phyloP scores from a whole-genome alignment of 2,797 vertebrate species.

The Gadopsis marmoratus region DNA sequence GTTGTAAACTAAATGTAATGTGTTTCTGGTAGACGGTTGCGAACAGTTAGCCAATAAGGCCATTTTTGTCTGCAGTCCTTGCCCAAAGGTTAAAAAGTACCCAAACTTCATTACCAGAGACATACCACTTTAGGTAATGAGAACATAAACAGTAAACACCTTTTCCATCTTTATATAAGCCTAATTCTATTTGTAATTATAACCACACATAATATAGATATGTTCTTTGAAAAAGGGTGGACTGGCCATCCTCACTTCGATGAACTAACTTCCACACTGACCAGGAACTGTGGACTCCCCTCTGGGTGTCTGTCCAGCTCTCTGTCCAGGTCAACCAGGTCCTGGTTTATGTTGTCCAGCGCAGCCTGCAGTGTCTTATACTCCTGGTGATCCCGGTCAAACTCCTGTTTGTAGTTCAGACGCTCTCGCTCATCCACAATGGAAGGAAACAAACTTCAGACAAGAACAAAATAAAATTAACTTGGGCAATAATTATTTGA shows the following conservation, averaged over 20 bases:
- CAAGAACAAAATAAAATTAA: neutral
- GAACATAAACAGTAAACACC: too few species aligned
- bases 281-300: conserved; percentile 87
- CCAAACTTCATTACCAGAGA: neutral
- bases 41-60: neutral
- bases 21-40: neutral
- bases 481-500: neutral
- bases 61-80: neutral
- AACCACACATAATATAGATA: neutral
- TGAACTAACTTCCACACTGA: conserved; percentile 54
- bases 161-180: neutral
- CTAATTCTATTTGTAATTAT: neutral
- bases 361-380: conserved; percentile 87
- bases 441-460: conserved; percentile 83
- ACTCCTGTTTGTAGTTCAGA: conserved; percentile 86
- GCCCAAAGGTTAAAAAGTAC: neutral
- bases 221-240: neutral
- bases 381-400: conserved; percentile 87
- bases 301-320: conserved; percentile 83
- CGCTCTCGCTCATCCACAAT: conserved; percentile 85
- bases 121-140: too few species aligned
- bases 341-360: conserved; percentile 85
- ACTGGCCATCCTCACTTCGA: neutral
- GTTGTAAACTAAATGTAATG: neutral
- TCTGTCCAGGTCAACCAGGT: conserved; percentile 79